A percentile compares a stretch with the other conserved stretches of the same genome.
phyloP scores from a whole-genome alignment of 2,113 vertebrate species.

The Hypocryptadius cinnamomeus region DNA sequence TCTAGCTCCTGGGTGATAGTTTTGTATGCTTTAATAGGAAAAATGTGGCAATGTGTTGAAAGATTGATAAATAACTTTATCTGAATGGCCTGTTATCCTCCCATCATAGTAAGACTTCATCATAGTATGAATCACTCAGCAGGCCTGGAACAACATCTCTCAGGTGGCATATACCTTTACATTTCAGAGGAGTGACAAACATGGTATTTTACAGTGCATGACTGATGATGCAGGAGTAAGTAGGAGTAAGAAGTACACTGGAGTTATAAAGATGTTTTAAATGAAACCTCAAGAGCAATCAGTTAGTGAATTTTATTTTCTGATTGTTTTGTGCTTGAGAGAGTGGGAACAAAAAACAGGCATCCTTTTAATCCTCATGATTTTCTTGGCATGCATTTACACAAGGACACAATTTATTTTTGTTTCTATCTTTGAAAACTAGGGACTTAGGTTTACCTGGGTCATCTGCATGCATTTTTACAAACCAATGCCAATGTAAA shows the following conservation, averaged over 20 bases:
- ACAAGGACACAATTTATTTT: background rate
- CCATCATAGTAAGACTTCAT: background rate
- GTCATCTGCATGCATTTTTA: background rate
- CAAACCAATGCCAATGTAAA: background rate
- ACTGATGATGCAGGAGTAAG: background rate
- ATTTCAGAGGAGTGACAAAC: background rate
- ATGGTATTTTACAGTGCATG: background rate
- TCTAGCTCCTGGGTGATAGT: background rate
- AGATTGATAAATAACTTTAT: conserved; percentile 5
- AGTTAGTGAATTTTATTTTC: background rate
- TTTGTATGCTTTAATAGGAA: background rate
- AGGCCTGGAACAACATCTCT: background rate
- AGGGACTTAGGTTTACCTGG: background rate
- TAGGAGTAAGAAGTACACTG: background rate
- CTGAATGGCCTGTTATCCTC: background rate
- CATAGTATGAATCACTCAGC: background rate
- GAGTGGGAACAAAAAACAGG: background rate
- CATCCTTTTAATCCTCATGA: background rate
- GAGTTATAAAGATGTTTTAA: background rate
- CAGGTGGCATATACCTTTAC: background rate
- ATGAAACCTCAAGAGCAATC: background rate
- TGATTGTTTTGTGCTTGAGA: background rate
- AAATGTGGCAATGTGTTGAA: background rate
- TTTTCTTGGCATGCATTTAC: background rate
- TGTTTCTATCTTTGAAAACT: background rate